Evolutionary conservation across 1,140 invertebrate species (phyloP), one percentile per base, ranked within the genome.

Genomic region (Vanessa tameamea): DNA sequence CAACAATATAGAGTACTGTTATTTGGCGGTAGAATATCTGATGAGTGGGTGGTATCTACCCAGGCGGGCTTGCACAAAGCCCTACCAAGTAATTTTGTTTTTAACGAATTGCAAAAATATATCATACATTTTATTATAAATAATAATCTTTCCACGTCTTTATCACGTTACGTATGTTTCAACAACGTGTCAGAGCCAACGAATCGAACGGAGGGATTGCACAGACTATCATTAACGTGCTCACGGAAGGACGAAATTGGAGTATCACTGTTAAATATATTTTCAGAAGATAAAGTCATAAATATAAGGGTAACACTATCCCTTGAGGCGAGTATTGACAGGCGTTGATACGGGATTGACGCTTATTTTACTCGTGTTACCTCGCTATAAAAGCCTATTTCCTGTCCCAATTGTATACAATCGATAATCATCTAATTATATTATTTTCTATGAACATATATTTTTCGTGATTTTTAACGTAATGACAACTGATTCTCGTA

Each of bases 261-360:
- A 47, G 72, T 61, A 53, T 73, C 57, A 67, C 64, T 47, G 47
- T 71, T 66, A 26, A 26, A 75, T 59, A 55, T 55, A 66, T 70
- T 75, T 71, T 71, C 51, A 15, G 9, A 50, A 61, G 68, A 67
- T 71, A 61, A 12, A 50, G 66, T 65, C 9, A 72, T 31, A 31
- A 31, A 31, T 65, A 48, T 63, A 50, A 61, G 70, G 63, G 37
- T 73, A 76, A 64, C 67, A 53, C 64, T 57, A 63, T 31, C 64
- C 70, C 50, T 23, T 55, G 47, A 31, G 48, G 55, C 47, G 20
- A 57, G 67, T 57, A 77, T 77, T 76, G 77, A 79, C 73, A 77
- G 73, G 53, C 47, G 69, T 67, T 79, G 78, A 78, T 65, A 72
- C 26, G 67, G 78, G 78, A 71, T 69, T 70, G 80, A 79, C 69